Base-by-base conservation (phyloP, 2,888 invertebrate genomes). In the Anodontia alba region DNA sequence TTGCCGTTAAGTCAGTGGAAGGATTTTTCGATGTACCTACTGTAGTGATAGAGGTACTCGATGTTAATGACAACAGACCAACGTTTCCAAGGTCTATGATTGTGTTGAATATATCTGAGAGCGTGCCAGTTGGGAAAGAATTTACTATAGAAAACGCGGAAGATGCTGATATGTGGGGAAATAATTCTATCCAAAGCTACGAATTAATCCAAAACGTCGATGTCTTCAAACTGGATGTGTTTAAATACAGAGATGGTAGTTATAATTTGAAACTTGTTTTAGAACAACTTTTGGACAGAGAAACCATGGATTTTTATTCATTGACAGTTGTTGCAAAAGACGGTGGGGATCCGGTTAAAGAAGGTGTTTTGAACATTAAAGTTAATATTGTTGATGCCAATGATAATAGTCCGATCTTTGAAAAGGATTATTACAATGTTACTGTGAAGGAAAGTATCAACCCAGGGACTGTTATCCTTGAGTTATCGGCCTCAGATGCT, bases 401-500 rank as follows among this genome's bases (percentile, higher is more conserved):
- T 71, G 92, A 92, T 73, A 92, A 92, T 73, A 77, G 84, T 26
- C 92, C 92, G 1, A 76, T 70, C 46, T 92, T 92, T 78, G 38
- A 54, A n/a, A 75, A 87, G 15, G 42, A 76, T 17, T 66, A 78
- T 8, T 92, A 91, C 77, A 90, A 90, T 68, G 80, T 86, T 1
- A 87, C 88, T n/a, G 87, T 92, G 0, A 75, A 81, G 29, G 92
- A 92, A 76, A 89, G 90, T 72, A 83, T 88, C 7, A 72, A 70
- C 5, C 78, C 86, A 12, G 83, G 87, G 33, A 81, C 88, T 0
- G 81, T 89, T 23, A 87, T 92, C 29, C 49, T 90, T 26, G 82
- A 81, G 36, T 97, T 99, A 0, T 96, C 96, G 15, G 98, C 99
- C 0, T 96, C 96, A 1, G 99, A 99, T 93, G 96, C 96, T 49